Evolutionary conservation across 2,888 invertebrate species (phyloP), one percentile per base, ranked within the genome.

Genomic region (Drosophila greeni): DNA sequence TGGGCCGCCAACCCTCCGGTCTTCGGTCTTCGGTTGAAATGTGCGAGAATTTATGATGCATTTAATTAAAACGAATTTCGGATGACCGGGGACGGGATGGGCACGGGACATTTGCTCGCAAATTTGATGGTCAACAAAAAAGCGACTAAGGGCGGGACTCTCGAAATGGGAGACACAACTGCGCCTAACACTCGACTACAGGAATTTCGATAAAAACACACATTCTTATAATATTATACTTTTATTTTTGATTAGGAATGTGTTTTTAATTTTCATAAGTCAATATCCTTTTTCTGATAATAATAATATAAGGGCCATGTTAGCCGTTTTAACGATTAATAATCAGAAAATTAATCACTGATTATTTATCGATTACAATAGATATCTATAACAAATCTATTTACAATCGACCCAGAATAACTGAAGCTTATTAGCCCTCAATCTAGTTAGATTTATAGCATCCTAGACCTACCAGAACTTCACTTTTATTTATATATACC

Each of bases 21-120:
- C n/a, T 49, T 20, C 26, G 34, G 24, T 39, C n/a, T 33, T 18
- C 23, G 20, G 42, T 20, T 20, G 42, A 67, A 67, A 67, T 67
- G 36, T 60, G 66, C 53, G 60, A 60, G 53, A 67, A 67, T 67
- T 67, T 67, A 67, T 67, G 67, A 60, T 67, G 67, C 66, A 67
- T 67, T 67, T 67, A 60, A 67, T 67, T 60, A 67, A 67, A 67
- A 60, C 52, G 52, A 43, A 51, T 33, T 43, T 52, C 24, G 62
- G 43, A 33, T 36, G 36, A 18, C 16, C 20, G 40, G 33, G 42
- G 43, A 34, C 9, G 31, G 31, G 20, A 20, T 31, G 36, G 47
- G 23, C 26, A 37, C 29, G 40, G 52, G 18, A 42, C 33, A 33
- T 67, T 67, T 48, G 37, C 48, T 66, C 33, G 34, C 67, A 59